Conservation (phyloP, 2,797 vertebrate species). For the Eulemur mongoz region DNA sequence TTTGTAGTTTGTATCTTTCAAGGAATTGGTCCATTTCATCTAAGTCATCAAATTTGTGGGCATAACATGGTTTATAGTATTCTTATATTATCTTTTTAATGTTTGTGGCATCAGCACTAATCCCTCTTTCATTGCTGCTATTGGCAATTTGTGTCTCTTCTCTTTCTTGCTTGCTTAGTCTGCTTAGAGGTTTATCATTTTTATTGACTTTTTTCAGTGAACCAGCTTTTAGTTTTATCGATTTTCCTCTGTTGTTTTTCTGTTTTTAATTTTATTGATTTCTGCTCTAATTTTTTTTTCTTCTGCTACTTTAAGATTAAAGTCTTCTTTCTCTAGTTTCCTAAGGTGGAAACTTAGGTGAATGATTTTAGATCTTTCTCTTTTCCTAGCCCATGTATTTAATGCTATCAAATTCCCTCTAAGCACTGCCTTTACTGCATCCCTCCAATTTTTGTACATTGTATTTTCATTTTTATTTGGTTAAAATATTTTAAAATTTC, state of each 20-base stretch:
- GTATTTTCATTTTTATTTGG: neutral
- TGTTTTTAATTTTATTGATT: conserved; percentile 16
- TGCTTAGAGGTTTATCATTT: neutral
- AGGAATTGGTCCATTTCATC: neutral
- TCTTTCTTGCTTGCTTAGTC: neutral
- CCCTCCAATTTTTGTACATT: neutral
- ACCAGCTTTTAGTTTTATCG: neutral
- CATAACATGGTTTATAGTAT: neutral
- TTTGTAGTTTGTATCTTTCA: neutral
- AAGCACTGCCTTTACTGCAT: neutral
- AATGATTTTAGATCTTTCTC: neutral
- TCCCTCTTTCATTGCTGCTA: neutral
- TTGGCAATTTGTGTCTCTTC: neutral
- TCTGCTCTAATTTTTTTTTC: conserved; percentile 15
- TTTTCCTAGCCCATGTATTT: neutral
- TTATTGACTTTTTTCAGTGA: neutral
- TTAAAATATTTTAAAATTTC: conserved; percentile 3
- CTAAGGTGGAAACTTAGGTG: neutral
- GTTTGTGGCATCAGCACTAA: neutral
- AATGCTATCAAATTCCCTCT: neutral
- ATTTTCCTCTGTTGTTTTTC: neutral
- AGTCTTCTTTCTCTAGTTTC: neutral
- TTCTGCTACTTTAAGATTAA: neutral
- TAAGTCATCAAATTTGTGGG: neutral
- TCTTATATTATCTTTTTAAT: neutral